Conservation (phyloP, 1,140 invertebrate genomes). For the Pseudomyrmex sp. region DNA sequence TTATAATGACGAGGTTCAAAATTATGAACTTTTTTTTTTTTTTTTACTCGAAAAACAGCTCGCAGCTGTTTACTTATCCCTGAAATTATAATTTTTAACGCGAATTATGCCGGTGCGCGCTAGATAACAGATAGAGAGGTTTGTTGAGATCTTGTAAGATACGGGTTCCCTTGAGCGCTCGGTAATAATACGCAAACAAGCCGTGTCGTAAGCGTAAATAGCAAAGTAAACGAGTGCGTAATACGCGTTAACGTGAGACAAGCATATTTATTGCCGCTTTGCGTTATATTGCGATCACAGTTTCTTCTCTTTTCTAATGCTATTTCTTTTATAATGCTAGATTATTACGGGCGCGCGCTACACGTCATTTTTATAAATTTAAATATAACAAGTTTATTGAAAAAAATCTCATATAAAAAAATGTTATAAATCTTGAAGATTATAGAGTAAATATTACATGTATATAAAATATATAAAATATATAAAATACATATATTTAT, state of each 20-base stretch:
- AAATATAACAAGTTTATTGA: too few relatives aligned
- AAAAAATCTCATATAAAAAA: too few relatives aligned
- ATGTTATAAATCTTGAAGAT: too few relatives aligned
- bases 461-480: too few relatives aligned
- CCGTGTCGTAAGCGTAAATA: conserved; percentile 14
- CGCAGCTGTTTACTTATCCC: not conserved
- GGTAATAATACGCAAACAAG: conserved; percentile 24
- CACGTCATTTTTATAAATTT: too few relatives aligned
- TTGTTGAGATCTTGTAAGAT: conserved; percentile 31
- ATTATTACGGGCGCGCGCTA: too few relatives aligned
- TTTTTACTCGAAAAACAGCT: conserved; percentile 5
- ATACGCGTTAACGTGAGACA: not conserved
- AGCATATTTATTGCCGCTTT: not conserved
- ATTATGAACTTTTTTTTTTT: not conserved
- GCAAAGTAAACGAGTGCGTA: not conserved
- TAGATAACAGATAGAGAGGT: not conserved
- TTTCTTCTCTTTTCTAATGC: too few relatives aligned
- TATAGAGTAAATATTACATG: too few relatives aligned
- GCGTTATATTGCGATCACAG: not conserved
- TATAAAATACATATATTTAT: too few relatives aligned
- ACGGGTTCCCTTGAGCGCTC: conserved; percentile 16
- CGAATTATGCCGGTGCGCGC: too few relatives aligned
- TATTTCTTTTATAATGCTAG: too few relatives aligned
- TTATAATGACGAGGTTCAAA: not conserved
- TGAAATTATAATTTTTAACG: not conserved